A percentile compares a stretch with the other conserved stretches of the same genome.
These are phyloP conservation scores for Pseudopipra pipra DNA, from an alignment of 2,113 vertebrate genomes.

Conservation along the genomic window DNA sequence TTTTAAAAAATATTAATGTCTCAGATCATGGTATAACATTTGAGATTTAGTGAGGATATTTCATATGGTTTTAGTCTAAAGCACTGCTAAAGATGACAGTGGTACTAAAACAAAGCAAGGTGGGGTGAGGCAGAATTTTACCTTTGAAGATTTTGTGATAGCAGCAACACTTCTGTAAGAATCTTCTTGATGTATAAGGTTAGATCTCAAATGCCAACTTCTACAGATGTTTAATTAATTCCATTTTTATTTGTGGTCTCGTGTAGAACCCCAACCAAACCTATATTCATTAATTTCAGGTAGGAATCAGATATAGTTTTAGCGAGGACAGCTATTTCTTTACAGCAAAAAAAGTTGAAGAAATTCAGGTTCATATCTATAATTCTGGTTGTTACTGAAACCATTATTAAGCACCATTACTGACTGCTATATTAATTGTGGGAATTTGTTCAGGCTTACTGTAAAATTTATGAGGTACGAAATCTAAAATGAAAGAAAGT, in stretches of 20 bases:
- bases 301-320: not conserved
- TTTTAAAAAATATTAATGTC: not conserved
- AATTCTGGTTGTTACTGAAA: not conserved
- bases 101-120: not conserved
- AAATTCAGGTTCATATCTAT: not conserved
- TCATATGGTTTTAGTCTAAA: not conserved
- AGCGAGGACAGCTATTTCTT: not conserved
- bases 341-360: not conserved
- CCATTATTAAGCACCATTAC: not conserved
- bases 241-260: not conserved
- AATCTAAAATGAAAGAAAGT: not conserved
- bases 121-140: not conserved
- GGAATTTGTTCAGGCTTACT: not conserved
- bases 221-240: not conserved
- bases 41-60: not conserved
- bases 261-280: not conserved
- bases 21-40: not conserved
- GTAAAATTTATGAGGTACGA: not conserved
- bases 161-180: not conserved
- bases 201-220: not conserved
- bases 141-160: constrained; percentile 15
- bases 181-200: not conserved
- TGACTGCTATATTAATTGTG: not conserved
- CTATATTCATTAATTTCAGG: not conserved
- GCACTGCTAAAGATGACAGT: not conserved